Evolutionary conservation across 2,888 invertebrate species (phyloP).

Genomic region (Leptinotarsa haldemani): DNA sequence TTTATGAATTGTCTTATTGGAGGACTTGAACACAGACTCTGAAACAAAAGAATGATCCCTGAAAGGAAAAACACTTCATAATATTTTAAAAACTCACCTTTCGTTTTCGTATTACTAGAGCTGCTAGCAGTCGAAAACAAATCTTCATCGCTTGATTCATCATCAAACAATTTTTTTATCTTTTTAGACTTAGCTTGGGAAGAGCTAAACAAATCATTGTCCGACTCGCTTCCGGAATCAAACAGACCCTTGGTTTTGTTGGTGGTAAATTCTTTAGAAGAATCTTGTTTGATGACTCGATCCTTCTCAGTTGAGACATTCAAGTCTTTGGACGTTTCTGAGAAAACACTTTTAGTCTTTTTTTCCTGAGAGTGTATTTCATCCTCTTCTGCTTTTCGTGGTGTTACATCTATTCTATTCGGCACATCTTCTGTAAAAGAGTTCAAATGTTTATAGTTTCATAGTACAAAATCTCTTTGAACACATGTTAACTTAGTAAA

Average conservation of each 20-base stretch:
- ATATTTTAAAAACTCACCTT: slow-evolving; percentile 30
- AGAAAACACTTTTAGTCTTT: background rate
- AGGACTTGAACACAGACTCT: slow-evolving; percentile 29
- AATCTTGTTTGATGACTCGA: background rate
- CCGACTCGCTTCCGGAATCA: slow-evolving; percentile 33
- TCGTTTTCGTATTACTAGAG: slow-evolving; percentile 25
- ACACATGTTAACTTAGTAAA: too few species aligned
- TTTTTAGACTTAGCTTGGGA: slow-evolving; percentile 15
- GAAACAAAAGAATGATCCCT: slow-evolving; percentile 6
- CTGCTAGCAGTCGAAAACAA: slow-evolving; percentile 49
- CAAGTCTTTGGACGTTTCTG: background rate
- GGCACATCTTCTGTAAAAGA: background rate
- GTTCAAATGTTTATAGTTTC: too few species aligned
- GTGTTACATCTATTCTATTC: background rate
- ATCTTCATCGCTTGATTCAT: slow-evolving; percentile 57
- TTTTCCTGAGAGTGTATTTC: background rate
- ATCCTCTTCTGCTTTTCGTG: background rate
- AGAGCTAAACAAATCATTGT: slow-evolving; percentile 22
- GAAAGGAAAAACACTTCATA: too few species aligned
- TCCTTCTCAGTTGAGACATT: background rate
- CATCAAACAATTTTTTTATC: slow-evolving; percentile 49
- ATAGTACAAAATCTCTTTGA: background rate
- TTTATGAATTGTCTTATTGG: slow-evolving; percentile 51
- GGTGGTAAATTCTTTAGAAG: background rate
- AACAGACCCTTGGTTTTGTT: slow-evolving; percentile 33